Conservation (phyloP, 2,888 invertebrate genomes). For the Abrostola tripartita region DNA sequence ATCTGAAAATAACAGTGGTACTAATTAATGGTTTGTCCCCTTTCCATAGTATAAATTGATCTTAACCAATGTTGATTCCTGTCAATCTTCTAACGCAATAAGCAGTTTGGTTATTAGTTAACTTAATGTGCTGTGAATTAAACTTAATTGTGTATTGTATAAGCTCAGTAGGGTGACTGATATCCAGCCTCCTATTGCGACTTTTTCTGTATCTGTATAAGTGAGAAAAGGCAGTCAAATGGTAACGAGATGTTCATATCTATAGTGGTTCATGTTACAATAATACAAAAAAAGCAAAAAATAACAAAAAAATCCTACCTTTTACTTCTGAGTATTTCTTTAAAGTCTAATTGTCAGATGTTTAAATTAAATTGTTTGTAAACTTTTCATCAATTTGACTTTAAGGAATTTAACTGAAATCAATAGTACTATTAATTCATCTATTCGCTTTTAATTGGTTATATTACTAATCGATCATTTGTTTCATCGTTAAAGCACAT, state of each 20-base stretch:
- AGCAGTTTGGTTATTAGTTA: constrained; percentile 16
- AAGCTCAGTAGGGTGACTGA: not conserved
- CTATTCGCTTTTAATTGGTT: constrained; percentile 56
- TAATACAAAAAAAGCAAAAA: constrained; percentile 54
- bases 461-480: constrained; percentile 42
- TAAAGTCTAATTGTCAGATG: constrained; percentile 24
- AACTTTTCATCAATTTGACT: constrained; percentile 10
- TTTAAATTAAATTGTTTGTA: constrained; percentile 17
- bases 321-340: constrained; percentile 31
- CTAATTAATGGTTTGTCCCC: constrained; percentile 49
- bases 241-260: constrained; percentile 46
- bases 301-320: constrained; percentile 44
- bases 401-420: constrained; percentile 33
- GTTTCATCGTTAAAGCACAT: constrained; percentile 62
- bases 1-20: constrained; percentile 52
- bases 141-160: not conserved
- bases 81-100: constrained; percentile 25
- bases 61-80: constrained; percentile 48
- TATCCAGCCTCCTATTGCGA: constrained; percentile 16
- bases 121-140: not conserved
- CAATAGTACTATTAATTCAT: constrained; percentile 35
- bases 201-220: constrained; percentile 18
- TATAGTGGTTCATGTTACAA: constrained; percentile 53
- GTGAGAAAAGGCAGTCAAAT: constrained; percentile 35
- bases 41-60: constrained; percentile 42